A percentile compares a stretch with the other conserved stretches of the same genome.
Evolutionary conservation across 1,140 invertebrate species (phyloP).

Genomic region (Bathynomus jamesi): DNA sequence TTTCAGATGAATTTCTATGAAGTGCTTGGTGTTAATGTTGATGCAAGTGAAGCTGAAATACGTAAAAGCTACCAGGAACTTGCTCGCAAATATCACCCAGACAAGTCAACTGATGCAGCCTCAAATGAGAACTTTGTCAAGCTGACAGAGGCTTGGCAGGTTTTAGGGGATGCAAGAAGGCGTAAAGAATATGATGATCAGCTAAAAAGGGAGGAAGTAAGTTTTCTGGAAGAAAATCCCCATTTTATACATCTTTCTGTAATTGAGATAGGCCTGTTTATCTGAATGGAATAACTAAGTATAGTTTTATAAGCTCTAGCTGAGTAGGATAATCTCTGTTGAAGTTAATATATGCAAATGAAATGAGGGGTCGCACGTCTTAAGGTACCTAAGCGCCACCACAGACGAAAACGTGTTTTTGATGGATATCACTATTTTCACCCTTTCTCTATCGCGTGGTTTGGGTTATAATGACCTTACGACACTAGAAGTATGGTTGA

Average conservation of each 20-base stretch:
- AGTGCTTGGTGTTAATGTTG: constrained; percentile 29
- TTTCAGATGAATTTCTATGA: constrained; percentile 33
- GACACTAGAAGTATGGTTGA: too few species aligned
- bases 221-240: not conserved
- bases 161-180: constrained; percentile 25
- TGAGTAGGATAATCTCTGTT: not conserved
- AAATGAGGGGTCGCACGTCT: too few species aligned
- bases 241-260: not conserved
- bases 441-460: too few species aligned
- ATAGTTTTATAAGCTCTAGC: not conserved
- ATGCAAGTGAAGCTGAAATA: constrained; percentile 33
- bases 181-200: constrained; percentile 35
- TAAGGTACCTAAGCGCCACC: too few species aligned
- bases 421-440: too few species aligned
- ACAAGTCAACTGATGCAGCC: constrained; percentile 25
- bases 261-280: not conserved
- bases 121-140: constrained; percentile 28
- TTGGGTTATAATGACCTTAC: too few species aligned
- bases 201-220: constrained; percentile 32
- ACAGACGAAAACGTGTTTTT: too few species aligned
- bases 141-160: constrained; percentile 31
- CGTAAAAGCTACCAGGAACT: constrained; percentile 32
- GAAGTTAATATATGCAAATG: not conserved
- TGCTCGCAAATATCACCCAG: constrained; percentile 31
- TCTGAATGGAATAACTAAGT: not conserved